These are phyloP conservation scores for Bruchidius siliquastri DNA, from an alignment of 2,888 invertebrate species.

Conservation along the genomic window DNA sequence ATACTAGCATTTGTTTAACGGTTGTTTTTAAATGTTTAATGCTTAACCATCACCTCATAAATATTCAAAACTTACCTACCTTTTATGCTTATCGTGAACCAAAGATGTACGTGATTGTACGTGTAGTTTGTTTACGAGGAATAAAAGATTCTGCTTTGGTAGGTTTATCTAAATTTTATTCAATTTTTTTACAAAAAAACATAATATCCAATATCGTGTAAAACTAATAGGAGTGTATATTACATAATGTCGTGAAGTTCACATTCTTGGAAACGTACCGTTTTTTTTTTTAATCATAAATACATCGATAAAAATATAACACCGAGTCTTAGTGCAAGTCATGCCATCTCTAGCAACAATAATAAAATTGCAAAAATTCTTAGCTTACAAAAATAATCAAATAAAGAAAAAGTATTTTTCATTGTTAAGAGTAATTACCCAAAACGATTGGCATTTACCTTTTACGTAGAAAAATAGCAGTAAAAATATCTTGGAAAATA, in stretches of 20 bases:
- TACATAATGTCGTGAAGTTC: slow-evolving; percentile 34
- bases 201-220: slow-evolving; percentile 27
- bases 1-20: not conserved
- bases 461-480: not conserved
- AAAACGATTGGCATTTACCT: too few relatives aligned
- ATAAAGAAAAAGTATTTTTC: too few relatives aligned
- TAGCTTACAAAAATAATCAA: too few relatives aligned
- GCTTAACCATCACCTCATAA: not conserved
- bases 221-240: slow-evolving; percentile 34
- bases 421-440: too few relatives aligned
- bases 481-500: too few relatives aligned
- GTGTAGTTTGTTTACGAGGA: too few relatives aligned
- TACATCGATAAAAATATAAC: slow-evolving; percentile 10
- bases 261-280: slow-evolving; percentile 20
- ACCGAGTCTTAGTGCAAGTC: too few relatives aligned
- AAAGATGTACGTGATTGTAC: not conserved
- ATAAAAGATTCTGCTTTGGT: not conserved
- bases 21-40: not conserved
- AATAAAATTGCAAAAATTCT: too few relatives aligned
- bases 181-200: slow-evolving; percentile 7
- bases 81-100: not conserved
- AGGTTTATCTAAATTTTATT: slow-evolving; percentile 2
- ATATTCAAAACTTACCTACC: not conserved
- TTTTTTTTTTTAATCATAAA: slow-evolving; percentile 5
- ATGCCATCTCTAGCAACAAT: too few relatives aligned